phyloP scores from a whole-genome alignment of 2,797 vertebrate genomes.

The Stomatorhinus walkeri region DNA sequence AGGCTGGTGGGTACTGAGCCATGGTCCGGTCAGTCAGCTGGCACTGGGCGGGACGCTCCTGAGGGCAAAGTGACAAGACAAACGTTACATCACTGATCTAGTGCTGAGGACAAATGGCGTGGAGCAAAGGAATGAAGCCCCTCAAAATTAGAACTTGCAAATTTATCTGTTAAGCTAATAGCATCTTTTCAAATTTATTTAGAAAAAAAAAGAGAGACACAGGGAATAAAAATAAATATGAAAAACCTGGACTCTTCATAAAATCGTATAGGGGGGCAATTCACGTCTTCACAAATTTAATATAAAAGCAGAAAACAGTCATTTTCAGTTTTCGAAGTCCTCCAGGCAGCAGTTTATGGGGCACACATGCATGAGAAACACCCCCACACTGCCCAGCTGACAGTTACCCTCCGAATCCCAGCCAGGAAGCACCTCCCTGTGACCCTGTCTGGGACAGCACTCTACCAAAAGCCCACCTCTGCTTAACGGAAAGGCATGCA shows the following conservation, averaged over 20 bases:
- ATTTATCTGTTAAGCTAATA: neutral
- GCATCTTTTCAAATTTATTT: neutral
- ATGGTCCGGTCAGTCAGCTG: constrained; percentile 19
- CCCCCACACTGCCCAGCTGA: neutral
- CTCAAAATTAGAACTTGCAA: neutral
- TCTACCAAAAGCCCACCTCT: neutral
- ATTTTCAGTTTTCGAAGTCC: neutral
- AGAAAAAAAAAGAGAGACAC: neutral
- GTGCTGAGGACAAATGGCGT: neutral
- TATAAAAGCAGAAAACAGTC: neutral
- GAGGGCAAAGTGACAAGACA: neutral
- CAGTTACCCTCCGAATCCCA: neutral
- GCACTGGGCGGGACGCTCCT: neutral
- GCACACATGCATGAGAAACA: neutral
- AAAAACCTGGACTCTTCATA: neutral
- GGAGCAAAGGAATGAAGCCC: neutral
- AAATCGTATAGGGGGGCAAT: neutral
- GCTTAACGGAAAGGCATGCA: neutral
- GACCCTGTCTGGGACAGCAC: neutral
- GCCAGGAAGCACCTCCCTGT: neutral
- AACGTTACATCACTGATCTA: neutral
- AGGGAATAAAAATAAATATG: neutral
- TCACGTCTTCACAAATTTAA: neutral
- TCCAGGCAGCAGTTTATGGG: neutral
- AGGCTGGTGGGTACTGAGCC: constrained; percentile 21